These are phyloP conservation scores for Phrynocephalus guinanensis DNA, from an alignment of 2,797 vertebrate species.

Conservation along the genomic window DNA sequence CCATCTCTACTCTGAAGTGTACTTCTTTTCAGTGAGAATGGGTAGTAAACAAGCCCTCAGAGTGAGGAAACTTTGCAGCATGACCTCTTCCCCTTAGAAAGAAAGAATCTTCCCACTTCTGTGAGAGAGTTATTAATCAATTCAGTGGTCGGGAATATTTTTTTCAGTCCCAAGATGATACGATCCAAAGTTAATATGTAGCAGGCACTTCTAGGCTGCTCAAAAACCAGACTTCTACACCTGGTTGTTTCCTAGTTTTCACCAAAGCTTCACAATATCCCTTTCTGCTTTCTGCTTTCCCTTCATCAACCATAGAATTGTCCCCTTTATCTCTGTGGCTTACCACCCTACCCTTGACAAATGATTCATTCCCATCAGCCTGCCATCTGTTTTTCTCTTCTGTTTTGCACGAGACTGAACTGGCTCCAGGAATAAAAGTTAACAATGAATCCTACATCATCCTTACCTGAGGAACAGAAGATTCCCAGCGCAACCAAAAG, in stretches of 20 bases:
- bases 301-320: neutral
- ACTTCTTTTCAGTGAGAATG: neutral
- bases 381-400: conserved; percentile 45
- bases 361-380: conserved; percentile 8
- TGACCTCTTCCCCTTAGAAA: neutral
- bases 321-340: neutral
- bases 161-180: neutral
- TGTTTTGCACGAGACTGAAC: neutral
- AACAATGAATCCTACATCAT: neutral
- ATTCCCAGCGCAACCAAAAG: conserved; percentile 59
- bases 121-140: neutral
- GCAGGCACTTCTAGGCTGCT: neutral
- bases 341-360: neutral
- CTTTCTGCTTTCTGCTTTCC: no score
- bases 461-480: conserved; percentile 64
- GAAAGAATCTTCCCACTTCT: neutral
- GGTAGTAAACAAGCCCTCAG: neutral
- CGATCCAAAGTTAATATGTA: neutral
- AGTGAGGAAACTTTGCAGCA: neutral
- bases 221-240: neutral
- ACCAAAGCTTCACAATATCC: neutral
- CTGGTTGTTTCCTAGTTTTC: neutral
- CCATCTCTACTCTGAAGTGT: no score
- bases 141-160: no score
- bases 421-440: neutral